Evolutionary conservation across 2,113 vertebrate species (phyloP), one percentile per base, ranked within the genome.

Genomic region (Thinocorus orbignyianus): DNA sequence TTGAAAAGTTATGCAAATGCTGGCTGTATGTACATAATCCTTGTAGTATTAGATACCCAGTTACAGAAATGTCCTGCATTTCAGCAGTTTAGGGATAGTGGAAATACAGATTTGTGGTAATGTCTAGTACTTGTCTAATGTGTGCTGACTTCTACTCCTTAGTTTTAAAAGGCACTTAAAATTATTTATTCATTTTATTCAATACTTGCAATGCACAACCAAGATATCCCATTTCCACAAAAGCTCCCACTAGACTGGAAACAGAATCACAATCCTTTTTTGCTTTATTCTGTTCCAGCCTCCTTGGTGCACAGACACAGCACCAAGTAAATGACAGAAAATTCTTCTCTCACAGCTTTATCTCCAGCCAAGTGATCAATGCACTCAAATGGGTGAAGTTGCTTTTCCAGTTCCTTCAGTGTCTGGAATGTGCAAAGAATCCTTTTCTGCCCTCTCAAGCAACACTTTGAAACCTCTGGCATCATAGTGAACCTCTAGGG

Each of bases 381-480:
- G 10, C 13, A 25, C 8, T 76, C 11, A 46, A 0, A 3, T 17
- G 23, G 2, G 1, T 57, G 30, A 92, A 46, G 31, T 6, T 11
- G 5, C 11, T 9, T 58, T 35, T 81, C 11, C 7, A 64, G 10
- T 4, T 70, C 51, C 16, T 77, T n/a, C 24, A 52, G 14, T 24
- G 6, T 35, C 15, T 55, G 30, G 46, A 91, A 81, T 18, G 72
- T 10, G 13, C 18, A 71, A 87, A 61, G 7, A 69, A 79, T 69
- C 33, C 3, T 72, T 28, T 79, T 74, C 14, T 85, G 8, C 10
- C 2, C 2, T 52, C 4, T 71, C 31, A 55, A 17, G 24, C 26
- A 57, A 26, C 31, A 8, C 7, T 92, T 86, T 55, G 31, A 51
- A 8, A 22, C 5, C 10, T 81, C 16, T 89, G 39, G 4, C 4